Base-by-base conservation (phyloP, 2,888 invertebrate species). In the Tenthredo amoena region DNA sequence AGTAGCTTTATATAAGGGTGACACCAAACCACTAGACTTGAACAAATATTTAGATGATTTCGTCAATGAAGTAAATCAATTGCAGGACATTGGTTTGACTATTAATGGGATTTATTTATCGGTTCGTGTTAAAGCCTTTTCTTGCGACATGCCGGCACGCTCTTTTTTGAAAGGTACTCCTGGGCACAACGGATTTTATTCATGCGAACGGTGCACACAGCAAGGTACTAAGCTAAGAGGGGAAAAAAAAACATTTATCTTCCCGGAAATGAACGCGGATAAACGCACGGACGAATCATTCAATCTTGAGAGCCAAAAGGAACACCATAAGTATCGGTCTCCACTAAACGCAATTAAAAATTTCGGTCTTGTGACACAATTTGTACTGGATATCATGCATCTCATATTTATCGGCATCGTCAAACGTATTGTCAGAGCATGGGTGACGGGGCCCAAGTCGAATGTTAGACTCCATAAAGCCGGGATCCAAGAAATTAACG, bases 361-460 rank as follows among this genome's bases (percentile, higher is more conserved):
- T 31, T 65, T 65, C 26, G 65, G 55, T 55, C 65, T 65, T 31
- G 65, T 65, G 26, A 65, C 7, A 65, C 26, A 10, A 10, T 65
- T 65, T 26, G 26, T 31, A 21, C n/a, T 65, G 12, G 65, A 26
- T 26, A 31, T 31, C 26, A 65, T 26, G 31, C 26, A 65, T 65
- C 65, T 65, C 15, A 7, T 65, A 65, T 65, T 26, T n/a, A 72
- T 72, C 72, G 72, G 72, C 26, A 72, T 72, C 40, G 72, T 72
- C 6, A 72, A 72, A 72, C 72, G 72, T 37, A 18, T 72, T 15
- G 40, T 72, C 7, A 72, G 40, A 40, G 72, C 72, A 72, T 72
- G 10, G 15, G 40, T 72, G n/a, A 34, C 72, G 3, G 72, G 72
- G 34, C 26, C 72, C 6, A 40, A 40, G 12, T 65, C 26, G 12